A percentile compares a stretch with the other conserved stretches of the same genome.
Conservation (phyloP, 2,113 vertebrate genomes). For the Sander lucioperca region DNA sequence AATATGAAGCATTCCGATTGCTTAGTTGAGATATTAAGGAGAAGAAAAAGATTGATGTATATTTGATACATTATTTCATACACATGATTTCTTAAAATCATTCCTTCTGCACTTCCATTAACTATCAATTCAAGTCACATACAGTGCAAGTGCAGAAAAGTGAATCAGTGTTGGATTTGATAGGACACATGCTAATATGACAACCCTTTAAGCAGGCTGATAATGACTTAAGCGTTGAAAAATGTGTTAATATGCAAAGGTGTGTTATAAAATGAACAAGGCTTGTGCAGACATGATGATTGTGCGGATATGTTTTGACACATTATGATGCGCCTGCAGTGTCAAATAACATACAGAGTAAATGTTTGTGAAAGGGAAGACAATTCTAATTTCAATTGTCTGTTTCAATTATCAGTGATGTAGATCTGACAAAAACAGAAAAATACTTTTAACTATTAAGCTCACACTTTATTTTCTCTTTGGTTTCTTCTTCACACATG, state of each 20-base stretch:
- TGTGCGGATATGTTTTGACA: slow-evolving; percentile 6
- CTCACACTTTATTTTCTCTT: neutral
- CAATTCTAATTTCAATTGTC: slow-evolving; percentile 8
- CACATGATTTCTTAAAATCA: neutral
- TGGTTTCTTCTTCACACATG: neutral
- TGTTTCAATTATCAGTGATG: slow-evolving; percentile 19
- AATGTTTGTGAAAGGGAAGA: slow-evolving; percentile 6
- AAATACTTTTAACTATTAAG: neutral
- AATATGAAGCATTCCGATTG: neutral
- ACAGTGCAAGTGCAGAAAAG: neutral
- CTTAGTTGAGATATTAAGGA: neutral
- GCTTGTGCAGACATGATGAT: neutral
- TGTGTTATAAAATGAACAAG: slow-evolving; percentile 4
- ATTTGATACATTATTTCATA: slow-evolving; percentile 8
- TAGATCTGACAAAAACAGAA: slow-evolving; percentile 1
- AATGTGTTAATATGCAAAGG: neutral
- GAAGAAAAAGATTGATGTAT: neutral
- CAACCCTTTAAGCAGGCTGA: neutral
- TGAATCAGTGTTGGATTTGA: slow-evolving; percentile 19
- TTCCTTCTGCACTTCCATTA: neutral
- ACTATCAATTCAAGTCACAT: neutral
- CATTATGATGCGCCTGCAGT: neutral
- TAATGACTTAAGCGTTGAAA: neutral
- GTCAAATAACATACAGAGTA: slow-evolving; percentile 29
- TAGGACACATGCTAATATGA: neutral